Evolutionary conservation across 2,888 invertebrate genomes (phyloP), one percentile per base, ranked within the genome.

Genomic region (Cryptus armator): DNA sequence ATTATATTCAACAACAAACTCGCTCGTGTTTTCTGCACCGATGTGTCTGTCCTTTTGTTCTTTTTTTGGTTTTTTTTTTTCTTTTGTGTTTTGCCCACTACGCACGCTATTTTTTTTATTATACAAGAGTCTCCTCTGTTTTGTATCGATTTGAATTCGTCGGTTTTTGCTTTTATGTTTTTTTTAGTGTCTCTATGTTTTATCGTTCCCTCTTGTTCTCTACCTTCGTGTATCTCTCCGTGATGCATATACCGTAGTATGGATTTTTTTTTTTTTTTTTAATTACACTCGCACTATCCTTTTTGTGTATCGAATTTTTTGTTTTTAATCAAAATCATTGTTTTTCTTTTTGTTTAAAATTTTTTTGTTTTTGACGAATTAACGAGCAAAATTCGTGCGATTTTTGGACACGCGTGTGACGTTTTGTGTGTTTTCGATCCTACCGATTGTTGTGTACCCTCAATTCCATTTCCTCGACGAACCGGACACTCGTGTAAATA

Each of bases 1-100:
- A 91, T 90, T 89, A 88, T 90, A 89, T 90, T 93, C 90, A 93
- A 93, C 92, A 92, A 93, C 90, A 92, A 92, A 92, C 89, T 90
- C 89, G 88, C 89, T 89, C 89, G 88, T 88, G 87, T 90, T 85
- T 87, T 84, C 56, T 75, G 84, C 75, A 81, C 67, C 75, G 66
- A 68, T 46, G 67, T 66, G 80, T 59, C 67, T 66, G 68, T 66
- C 56, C 80, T 76, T 71, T 79, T 78, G 74, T 84, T 81, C 85
- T 59, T 43, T 24, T 24, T 24, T 24, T 2, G 1, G 86, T 86
- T 44, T 29, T 78, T 81, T 66, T 56, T 53, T 68, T 24, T 44
- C 75, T 16, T 83, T 83, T 29, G 72, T 67, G 67, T 68, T 78
- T 86, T 84, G 87, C 86, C 37, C 82, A 87, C 89, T 89, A 90